phyloP scores from a whole-genome alignment of 2,888 invertebrate species.

The Chloroclysta siterata region DNA sequence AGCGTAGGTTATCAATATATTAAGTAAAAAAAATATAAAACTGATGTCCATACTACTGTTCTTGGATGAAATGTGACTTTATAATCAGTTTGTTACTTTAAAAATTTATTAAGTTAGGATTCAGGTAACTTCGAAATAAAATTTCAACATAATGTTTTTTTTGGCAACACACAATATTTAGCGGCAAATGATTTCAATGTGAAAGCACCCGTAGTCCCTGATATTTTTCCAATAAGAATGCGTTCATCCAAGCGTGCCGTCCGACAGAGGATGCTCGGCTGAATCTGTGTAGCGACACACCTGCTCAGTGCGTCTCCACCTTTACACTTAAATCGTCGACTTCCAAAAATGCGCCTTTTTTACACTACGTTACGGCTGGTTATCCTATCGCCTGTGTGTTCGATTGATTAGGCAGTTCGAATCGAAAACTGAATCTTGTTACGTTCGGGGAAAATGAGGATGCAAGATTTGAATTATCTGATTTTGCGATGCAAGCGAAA shows the following conservation, averaged over 20 bases:
- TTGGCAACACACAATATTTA: slow-evolving; percentile 7
- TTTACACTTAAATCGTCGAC: slow-evolving; percentile 22
- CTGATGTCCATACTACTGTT: too few species aligned
- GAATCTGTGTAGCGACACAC: slow-evolving; percentile 35
- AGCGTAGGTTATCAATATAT: too few species aligned
- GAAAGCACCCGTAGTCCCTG: slow-evolving; percentile 26
- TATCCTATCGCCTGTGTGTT: slow-evolving; percentile 14
- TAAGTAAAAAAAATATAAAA: too few species aligned
- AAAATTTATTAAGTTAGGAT: too few species aligned
- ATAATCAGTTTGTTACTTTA: too few species aligned
- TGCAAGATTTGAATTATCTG: slow-evolving; percentile 31
- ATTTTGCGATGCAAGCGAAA: slow-evolving; percentile 28
- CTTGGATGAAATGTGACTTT: too few species aligned
- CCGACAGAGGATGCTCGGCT: slow-evolving; percentile 35
- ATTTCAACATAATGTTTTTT: too few species aligned
- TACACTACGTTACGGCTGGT: slow-evolving; percentile 21
- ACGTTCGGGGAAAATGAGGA: slow-evolving; percentile 28
- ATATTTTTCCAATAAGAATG: slow-evolving; percentile 40
- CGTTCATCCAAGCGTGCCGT: slow-evolving; percentile 33
- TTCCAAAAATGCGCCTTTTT: slow-evolving; percentile 30
- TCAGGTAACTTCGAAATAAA: too few species aligned
- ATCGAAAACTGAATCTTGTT: slow-evolving; percentile 31
- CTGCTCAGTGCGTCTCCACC: slow-evolving; percentile 35
- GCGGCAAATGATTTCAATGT: slow-evolving; percentile 22
- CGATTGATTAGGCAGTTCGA: slow-evolving; percentile 32